These are phyloP conservation scores for Matsumurasca onukii DNA, from an alignment of 1,140 invertebrate genomes.

Conservation along the genomic window DNA sequence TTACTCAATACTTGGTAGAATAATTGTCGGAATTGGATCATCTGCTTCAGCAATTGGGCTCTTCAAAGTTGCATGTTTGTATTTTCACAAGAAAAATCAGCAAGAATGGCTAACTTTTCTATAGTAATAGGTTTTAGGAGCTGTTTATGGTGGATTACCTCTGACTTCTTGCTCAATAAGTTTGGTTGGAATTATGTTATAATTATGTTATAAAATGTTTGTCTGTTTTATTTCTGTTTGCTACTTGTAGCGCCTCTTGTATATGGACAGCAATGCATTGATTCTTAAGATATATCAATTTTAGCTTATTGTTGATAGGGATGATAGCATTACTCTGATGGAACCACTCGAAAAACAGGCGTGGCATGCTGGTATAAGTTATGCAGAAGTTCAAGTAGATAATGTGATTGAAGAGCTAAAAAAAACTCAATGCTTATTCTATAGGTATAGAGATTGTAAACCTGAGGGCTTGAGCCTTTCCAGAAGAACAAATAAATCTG, in stretches of 20 bases:
- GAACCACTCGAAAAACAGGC: not conserved
- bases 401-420: conserved; percentile 1
- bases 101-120: conserved; percentile 1
- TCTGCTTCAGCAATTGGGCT: conserved; percentile 5
- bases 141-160: conserved; percentile 5
- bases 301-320: conserved; percentile 2
- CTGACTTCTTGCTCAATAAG: conserved; percentile 5
- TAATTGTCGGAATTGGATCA: conserved; percentile 5
- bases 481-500: conserved; percentile 6
- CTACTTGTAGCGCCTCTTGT: conserved; percentile 4
- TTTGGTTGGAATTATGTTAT: conserved; percentile 6
- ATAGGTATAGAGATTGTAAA: conserved; percentile 6
- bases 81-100: conserved; percentile 6
- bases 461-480: not conserved
- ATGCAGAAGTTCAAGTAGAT: conserved; percentile 5
- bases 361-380: conserved; percentile 5
- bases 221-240: conserved; percentile 6
- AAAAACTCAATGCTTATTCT: not conserved
- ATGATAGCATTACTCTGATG: conserved; percentile 5
- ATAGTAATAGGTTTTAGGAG: conserved; percentile 2
- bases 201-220: not conserved
- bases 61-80: not conserved
- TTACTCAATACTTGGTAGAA: conserved; percentile 6
- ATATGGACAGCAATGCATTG: conserved; percentile 5
- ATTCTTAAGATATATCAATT: conserved; percentile 2